Evolutionary conservation across 2,797 vertebrate species (phyloP), one percentile per base, ranked within the genome.

Genomic region (Hirundo rustica): DNA sequence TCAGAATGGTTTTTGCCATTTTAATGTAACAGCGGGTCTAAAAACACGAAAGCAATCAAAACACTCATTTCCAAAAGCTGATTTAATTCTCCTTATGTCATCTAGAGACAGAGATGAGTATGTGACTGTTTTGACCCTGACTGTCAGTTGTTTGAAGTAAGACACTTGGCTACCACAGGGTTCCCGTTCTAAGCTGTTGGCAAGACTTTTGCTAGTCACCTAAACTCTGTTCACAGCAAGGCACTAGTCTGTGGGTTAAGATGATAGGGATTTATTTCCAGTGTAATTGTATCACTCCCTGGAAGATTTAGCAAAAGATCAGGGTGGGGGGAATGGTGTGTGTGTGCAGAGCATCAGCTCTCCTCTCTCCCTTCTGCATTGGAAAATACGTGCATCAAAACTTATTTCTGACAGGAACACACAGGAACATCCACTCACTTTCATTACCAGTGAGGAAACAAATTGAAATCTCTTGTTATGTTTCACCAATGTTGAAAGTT

Each of bases 21-120:
- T 92, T 57, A 71, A 40, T 71, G 14, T 77, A 88, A 47, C 75
- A 62, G 51, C 68, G 92, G 47, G 22, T 92, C 54, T 80, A 83
- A 91, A 85, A 89, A 75, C 42, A 18, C 45, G 15, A 48, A 85
- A 84, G 65, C 74, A 87, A 87, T 62, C 40, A 54, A 45, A n/a
- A 25, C 16, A 20, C 16, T 70, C 4, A 66, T 68, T 67, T 91
- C 50, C 58, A 47, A 76, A 90, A 50, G 32, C 66, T 80, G 38
- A 38, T 88, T 70, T 71, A 50, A 36, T 82, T 79, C 47, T 65
- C 47, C 14, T 73, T 48, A 16, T 74, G 67, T 88, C 44, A 64
- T 34, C 53, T 68, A 26, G 45, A 68, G 81, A 32, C 6, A 57
- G 61, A 88, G 67, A 57, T 79, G 4, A 36, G 38, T 40, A 5